Evolutionary conservation across 2,113 vertebrate genomes (phyloP).

Genomic region (Menura novaehollandiae): DNA sequence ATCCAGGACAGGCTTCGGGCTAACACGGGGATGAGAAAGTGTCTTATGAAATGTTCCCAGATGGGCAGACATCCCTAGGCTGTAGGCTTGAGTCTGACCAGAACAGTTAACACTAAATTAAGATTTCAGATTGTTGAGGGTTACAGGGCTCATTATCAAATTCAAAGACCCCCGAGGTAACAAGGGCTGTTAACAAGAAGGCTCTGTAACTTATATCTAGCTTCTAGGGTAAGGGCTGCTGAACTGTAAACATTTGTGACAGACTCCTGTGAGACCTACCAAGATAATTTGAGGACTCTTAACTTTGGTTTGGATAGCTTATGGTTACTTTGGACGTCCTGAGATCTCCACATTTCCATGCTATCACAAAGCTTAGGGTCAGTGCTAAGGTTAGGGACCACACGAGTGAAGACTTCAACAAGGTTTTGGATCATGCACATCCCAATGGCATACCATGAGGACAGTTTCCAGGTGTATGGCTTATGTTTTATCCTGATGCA

Average conservation of each 20-base stretch:
- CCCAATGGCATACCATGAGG: rapidly evolving
- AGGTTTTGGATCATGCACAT: not conserved
- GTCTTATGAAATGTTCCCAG: not conserved
- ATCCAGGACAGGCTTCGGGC: not conserved
- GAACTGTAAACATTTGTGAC: not conserved
- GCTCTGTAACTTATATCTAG: not conserved
- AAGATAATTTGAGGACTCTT: not conserved
- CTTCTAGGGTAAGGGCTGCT: not conserved
- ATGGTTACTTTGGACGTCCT: not conserved
- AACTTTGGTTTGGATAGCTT: not conserved
- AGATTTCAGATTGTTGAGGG: not conserved
- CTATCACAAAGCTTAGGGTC: not conserved
- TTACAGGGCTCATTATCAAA: not conserved
- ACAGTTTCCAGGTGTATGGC: not conserved
- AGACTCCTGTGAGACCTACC: not conserved
- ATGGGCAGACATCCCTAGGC: not conserved
- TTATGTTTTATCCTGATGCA: not conserved
- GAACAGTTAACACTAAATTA: not conserved
- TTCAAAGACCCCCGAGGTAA: not conserved
- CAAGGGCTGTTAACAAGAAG: not conserved
- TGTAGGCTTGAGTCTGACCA: not conserved
- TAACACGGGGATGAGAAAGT: not conserved
- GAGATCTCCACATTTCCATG: not conserved
- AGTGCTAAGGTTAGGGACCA: not conserved
- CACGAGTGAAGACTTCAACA: not conserved